Base-by-base conservation (phyloP, 1,140 invertebrate species). In the Drosophila orena region DNA sequence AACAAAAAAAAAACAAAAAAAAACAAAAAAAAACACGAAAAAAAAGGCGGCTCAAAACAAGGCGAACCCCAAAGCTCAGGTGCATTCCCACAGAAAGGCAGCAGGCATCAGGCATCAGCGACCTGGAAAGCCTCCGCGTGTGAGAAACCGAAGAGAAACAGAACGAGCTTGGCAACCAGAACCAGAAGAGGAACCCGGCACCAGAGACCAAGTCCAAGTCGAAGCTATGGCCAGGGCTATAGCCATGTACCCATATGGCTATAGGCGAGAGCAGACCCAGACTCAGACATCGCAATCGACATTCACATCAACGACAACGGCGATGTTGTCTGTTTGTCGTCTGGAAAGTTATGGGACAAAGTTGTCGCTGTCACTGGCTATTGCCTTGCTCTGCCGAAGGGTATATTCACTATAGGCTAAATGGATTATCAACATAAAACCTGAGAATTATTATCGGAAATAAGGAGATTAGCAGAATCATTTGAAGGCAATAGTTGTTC, bases 271-370 rank as follows among this genome's bases (percentile, higher is more conserved):
- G 47, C 58, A 15, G 49, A 17, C 44, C 27, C 34, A 17, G 42
- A 30, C 11, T 55, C 24, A 70, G 66, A 70, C 66, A 70, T 57
- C 12, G 70, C 54, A 64, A 70, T 74, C 59, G 71, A 58, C 77
- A 73, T 70, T 69, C 76, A 62, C 71, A 79, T 65, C 70, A 77
- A 75, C 64, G 59, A 68, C 72, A 60, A 50, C 72, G 69, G 50
- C 66, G 66, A 70, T 70, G 66, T 70, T 70, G 66, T 70, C 66
- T 70, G 66, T 70, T 72, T 76, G 76, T 64, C 80, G 80, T 84
- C 80, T 83, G 75, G 61, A 83, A 83, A 83, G 79, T 83, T 71
- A 79, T 81, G 79, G 69, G 56, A 79, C 57, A 83, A 81, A 66
- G 77, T 80, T 80, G 78, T 77, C 66, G 68, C 34, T 53, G 55